A percentile compares a stretch with the other conserved stretches of the same genome.
Conservation (phyloP, 2,888 invertebrate genomes). For the Aquatica leii region DNA sequence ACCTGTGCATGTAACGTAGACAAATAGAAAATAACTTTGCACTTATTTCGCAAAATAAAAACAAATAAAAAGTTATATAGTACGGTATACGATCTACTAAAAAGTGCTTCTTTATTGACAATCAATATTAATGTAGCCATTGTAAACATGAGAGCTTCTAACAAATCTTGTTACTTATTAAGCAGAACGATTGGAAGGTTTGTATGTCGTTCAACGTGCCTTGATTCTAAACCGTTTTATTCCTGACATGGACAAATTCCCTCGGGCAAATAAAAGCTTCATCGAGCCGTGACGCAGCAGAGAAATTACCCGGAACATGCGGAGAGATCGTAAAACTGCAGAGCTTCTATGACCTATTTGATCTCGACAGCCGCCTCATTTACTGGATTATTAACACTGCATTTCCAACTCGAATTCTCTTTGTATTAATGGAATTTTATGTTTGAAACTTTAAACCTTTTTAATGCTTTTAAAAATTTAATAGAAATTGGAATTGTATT, state of each 20-base stretch:
- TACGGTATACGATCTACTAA: too few species aligned
- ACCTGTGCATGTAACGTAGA: too few species aligned
- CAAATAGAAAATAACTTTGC: too few species aligned
- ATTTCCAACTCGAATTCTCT: conserved; percentile 33
- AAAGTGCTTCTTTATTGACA: too few species aligned
- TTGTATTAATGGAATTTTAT: conserved; percentile 35
- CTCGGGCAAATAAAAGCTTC: conserved; percentile 60
- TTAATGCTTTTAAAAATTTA: conserved; percentile 1
- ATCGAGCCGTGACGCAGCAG: conserved; percentile 53
- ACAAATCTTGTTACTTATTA: conserved; percentile 36
- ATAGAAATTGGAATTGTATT: neutral
- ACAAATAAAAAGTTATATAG: too few species aligned
- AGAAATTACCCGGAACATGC: conserved; percentile 60
- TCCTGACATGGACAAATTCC: conserved; percentile 54
- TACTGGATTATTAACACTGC: conserved; percentile 56
- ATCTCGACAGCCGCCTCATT: conserved; percentile 53
- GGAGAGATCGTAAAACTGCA: conserved; percentile 53
- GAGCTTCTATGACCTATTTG: conserved; percentile 54
- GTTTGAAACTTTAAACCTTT: conserved; percentile 31
- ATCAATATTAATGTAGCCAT: neutral
- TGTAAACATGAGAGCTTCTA: conserved; percentile 15
- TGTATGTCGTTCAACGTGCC: conserved; percentile 57
- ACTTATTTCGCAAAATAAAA: too few species aligned
- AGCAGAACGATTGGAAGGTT: conserved; percentile 41
- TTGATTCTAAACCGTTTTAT: conserved; percentile 57